Conservation (phyloP, 2,113 vertebrate genomes). For the Percopsis transmontana region DNA sequence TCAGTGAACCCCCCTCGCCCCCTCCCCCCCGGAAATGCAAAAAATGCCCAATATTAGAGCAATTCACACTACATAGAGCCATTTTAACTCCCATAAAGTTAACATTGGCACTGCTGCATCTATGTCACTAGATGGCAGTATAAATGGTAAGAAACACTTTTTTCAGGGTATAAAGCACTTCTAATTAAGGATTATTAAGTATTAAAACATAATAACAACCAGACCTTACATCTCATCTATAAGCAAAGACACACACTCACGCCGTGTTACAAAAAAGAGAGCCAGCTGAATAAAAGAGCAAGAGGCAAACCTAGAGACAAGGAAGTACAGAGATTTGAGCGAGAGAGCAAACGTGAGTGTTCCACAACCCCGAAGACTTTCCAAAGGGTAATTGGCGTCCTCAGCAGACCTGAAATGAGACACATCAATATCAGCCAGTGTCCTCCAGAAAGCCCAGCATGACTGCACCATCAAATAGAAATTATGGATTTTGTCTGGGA, state of each 20-base stretch:
- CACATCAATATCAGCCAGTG: constrained; percentile 74
- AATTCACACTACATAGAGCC: too few relatives aligned
- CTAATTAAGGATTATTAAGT: too few relatives aligned
- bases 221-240: background rate
- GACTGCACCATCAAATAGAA: constrained; percentile 75
- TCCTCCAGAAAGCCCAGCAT: constrained; percentile 64
- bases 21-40: too few relatives aligned
- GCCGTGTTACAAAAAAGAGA: background rate
- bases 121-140: too few relatives aligned
- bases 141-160: too few relatives aligned
- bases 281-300: background rate
- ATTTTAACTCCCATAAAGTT: too few relatives aligned
- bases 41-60: too few relatives aligned
- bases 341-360: constrained; percentile 30
- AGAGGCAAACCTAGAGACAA: constrained; percentile 3
- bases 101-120: too few relatives aligned
- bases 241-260: background rate
- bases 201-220: background rate
- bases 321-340: constrained; percentile 3
- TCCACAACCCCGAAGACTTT: constrained; percentile 66
- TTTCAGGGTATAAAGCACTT: too few relatives aligned
- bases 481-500: constrained; percentile 80
- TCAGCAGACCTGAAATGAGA: constrained; percentile 73
- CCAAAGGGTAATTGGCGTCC: constrained; percentile 75
- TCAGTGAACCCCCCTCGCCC: too few relatives aligned